Conservation (phyloP, 2,113 vertebrate genomes). For the Craseonycteris thonglongyai region DNA sequence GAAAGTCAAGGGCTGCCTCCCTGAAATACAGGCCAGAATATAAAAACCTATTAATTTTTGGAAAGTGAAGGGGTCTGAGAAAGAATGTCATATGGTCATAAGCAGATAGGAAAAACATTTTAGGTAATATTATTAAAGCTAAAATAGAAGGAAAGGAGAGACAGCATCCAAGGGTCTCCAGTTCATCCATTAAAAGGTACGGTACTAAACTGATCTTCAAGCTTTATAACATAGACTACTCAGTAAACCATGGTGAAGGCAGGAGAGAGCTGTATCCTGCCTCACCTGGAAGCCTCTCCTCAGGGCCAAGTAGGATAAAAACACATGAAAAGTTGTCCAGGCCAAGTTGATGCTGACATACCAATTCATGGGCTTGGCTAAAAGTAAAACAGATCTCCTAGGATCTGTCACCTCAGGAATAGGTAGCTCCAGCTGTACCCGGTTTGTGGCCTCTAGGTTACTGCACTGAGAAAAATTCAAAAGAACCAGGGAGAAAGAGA, state of each 20-base stretch:
- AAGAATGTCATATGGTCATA: background rate
- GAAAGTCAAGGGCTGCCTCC: background rate
- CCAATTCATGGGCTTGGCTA: background rate
- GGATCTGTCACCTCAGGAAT: background rate
- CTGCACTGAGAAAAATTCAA: background rate
- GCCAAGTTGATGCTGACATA: background rate
- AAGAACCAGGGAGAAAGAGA: background rate
- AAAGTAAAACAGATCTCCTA: background rate
- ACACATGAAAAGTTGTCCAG: background rate
- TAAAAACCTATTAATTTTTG: conserved; percentile 12
- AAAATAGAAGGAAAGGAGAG: background rate
- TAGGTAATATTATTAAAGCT: background rate
- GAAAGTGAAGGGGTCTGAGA: background rate
- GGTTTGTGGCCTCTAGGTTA: background rate
- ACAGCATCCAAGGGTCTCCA: background rate
- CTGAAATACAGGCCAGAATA: background rate
- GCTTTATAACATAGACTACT: background rate
- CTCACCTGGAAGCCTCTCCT: background rate
- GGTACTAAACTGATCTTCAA: background rate
- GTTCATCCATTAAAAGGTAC: background rate
- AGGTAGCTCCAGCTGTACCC: background rate
- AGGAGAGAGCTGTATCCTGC: background rate
- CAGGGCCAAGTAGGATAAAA: background rate
- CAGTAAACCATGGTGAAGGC: background rate
- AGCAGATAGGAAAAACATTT: background rate